Percentiles rank a stretch among this genome's conserved stretches.
Evolutionary conservation across 2,888 invertebrate species (phyloP).

Genomic region (Nasonovia ribisnigri): DNA sequence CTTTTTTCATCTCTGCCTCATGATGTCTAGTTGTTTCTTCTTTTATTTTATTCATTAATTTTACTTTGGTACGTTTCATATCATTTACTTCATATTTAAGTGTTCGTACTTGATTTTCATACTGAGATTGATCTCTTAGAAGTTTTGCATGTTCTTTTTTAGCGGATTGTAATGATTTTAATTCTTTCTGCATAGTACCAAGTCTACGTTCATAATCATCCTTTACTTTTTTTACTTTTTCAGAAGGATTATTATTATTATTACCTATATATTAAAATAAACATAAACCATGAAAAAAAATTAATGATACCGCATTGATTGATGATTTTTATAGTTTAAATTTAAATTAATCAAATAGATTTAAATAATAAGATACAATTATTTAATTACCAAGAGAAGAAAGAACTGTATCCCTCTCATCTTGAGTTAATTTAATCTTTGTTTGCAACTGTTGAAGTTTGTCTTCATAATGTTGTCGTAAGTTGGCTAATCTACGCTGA

Average conservation of each 20-base stretch:
- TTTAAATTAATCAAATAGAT: constrained; percentile 66
- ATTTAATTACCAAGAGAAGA: constrained; percentile 72
- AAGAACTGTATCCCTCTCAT: constrained; percentile 90
- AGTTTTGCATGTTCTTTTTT: constrained; percentile 90
- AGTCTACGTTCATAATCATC: constrained; percentile 92
- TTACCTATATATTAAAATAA: constrained; percentile 55
- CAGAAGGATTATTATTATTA: constrained; percentile 69
- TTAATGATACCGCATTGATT: constrained; percentile 26
- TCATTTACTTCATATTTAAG: constrained; percentile 82
- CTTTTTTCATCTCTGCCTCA: constrained; percentile 82
- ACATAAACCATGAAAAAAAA: not conserved
- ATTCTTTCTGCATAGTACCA: constrained; percentile 85
- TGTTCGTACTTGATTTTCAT: constrained; percentile 80
- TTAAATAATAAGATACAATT: constrained; percentile 67
- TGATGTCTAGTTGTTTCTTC: constrained; percentile 90
- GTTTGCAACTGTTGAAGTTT: constrained; percentile 86
- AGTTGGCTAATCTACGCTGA: constrained; percentile 85
- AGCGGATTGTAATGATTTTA: constrained; percentile 86
- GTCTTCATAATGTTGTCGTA: constrained; percentile 93
- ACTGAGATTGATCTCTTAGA: constrained; percentile 83
- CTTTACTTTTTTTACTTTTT: constrained; percentile 79
- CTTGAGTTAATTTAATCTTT: constrained; percentile 88
- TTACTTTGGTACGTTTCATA: constrained; percentile 86
- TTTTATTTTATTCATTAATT: constrained; percentile 90
- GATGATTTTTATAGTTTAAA: no score